Conservation (phyloP, 2,113 vertebrate species). For the Oxyruncus cristatus region DNA sequence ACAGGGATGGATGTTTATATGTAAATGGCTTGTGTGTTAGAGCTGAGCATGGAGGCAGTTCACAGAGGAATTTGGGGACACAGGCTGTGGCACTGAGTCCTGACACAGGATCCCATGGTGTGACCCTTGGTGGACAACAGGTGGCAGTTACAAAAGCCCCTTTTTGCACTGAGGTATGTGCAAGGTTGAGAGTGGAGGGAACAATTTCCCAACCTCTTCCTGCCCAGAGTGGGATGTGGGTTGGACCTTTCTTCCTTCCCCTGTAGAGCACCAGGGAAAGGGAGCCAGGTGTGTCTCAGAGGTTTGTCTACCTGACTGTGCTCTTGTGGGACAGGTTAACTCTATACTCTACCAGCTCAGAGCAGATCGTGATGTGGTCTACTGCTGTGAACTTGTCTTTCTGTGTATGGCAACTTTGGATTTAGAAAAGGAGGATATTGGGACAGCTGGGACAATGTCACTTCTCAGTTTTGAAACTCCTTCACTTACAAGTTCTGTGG, state of each 20-base stretch:
- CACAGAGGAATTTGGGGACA: neutral
- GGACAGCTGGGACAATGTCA: neutral
- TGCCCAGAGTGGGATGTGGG: no score
- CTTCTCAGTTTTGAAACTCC: neutral
- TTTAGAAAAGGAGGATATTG: neutral
- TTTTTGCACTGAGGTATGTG: neutral
- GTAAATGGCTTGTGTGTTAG: neutral
- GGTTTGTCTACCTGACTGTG: neutral
- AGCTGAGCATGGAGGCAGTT: neutral
- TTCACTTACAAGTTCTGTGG: neutral
- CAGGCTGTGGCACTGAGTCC: neutral
- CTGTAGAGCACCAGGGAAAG: neutral
- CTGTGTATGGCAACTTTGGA: neutral
- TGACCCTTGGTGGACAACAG: neutral
- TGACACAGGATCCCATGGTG: neutral
- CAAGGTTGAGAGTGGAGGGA: neutral
- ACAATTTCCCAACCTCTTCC: neutral
- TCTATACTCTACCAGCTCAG: neutral
- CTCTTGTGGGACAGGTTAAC: neutral
- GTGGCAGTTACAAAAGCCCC: accelerated
- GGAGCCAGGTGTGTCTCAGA: neutral
- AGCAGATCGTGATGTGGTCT: neutral
- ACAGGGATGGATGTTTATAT: neutral
- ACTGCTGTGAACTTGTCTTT: neutral
- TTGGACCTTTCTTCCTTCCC: neutral